Percentiles rank a stretch among this genome's conserved stretches.
Evolutionary conservation across 2,113 vertebrate genomes (phyloP).

Genomic region (Amblyopsis rosae): DNA sequence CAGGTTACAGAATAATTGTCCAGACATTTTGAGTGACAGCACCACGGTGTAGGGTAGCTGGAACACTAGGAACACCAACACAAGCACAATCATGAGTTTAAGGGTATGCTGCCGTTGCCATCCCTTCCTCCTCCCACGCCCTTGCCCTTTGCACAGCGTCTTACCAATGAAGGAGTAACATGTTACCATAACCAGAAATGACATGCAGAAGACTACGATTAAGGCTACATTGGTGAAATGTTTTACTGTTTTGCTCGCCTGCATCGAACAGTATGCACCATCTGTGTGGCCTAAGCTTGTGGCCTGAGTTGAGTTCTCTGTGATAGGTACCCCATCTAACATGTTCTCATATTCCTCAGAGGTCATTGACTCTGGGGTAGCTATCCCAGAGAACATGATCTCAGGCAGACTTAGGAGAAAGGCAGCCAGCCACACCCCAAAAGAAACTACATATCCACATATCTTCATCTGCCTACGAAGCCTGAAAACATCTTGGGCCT

Average conservation of each 20-base stretch:
- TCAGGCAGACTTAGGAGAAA: constrained; percentile 82
- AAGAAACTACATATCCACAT: constrained; percentile 54
- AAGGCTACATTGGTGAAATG: constrained; percentile 72
- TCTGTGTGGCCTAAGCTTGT: background rate
- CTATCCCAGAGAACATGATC: constrained; percentile 73
- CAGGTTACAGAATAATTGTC: constrained; percentile 76
- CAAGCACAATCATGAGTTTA: constrained; percentile 84
- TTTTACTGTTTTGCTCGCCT: constrained; percentile 63
- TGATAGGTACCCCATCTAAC: too few relatives aligned
- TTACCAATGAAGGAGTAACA: constrained; percentile 82
- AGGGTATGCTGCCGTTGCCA: constrained; percentile 81
- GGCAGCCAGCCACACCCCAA: constrained; percentile 78
- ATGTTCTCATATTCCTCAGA: too few relatives aligned
- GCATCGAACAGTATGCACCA: constrained; percentile 66
- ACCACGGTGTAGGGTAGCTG: constrained; percentile 90
- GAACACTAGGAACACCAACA: constrained; percentile 84
- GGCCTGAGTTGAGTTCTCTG: too few relatives aligned
- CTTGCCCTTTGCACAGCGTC: constrained; percentile 74
- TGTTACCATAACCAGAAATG: constrained; percentile 81
- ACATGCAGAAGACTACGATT: constrained; percentile 81
- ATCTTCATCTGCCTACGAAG: constrained; percentile 55
- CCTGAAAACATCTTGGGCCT: constrained; percentile 59
- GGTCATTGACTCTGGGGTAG: too few relatives aligned
- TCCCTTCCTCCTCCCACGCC: constrained; percentile 52
- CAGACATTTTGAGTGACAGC: constrained; percentile 76